A percentile compares a stretch with the other conserved stretches of the same genome.
phyloP scores from a whole-genome alignment of 2,888 invertebrate genomes.

The Tigriopus californicus region DNA sequence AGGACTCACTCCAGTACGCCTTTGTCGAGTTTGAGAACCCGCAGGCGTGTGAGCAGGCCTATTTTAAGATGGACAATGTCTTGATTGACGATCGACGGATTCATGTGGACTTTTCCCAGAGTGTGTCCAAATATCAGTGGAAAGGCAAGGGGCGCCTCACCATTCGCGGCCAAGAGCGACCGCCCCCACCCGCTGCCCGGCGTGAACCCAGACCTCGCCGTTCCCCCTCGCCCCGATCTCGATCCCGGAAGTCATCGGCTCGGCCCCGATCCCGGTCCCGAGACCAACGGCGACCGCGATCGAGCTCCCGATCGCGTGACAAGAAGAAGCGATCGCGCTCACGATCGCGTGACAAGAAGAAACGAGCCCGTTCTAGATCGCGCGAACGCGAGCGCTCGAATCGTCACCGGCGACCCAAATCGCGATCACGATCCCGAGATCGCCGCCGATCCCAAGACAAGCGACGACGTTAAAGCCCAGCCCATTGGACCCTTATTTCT shows the following conservation, averaged over 20 bases:
- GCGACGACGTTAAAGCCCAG: too few relatives aligned
- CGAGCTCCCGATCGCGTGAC: neutral
- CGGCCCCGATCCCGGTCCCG: neutral
- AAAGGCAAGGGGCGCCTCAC: conserved; percentile 45
- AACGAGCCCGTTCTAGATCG: neutral
- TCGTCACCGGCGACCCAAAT: too few relatives aligned
- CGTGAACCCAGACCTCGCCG: neutral
- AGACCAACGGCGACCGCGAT: neutral
- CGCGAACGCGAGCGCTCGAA: too few relatives aligned
- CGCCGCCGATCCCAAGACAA: too few relatives aligned
- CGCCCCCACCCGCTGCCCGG: neutral
- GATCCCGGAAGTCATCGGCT: neutral
- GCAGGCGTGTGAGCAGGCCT: conserved; percentile 88
- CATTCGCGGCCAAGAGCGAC: neutral
- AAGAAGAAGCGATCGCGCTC: neutral
- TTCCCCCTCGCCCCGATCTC: neutral
- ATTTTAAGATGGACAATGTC: conserved; percentile 99
- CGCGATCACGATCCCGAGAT: too few relatives aligned
- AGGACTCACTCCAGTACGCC: conserved; percentile 92
- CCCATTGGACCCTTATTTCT: too few relatives aligned
- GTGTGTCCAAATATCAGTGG: conserved; percentile 85
- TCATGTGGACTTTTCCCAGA: conserved; percentile 98
- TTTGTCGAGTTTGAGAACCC: conserved; percentile 91
- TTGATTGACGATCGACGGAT: conserved; percentile 94
- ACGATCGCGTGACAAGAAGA: neutral